Evolutionary conservation across 2,888 invertebrate species (phyloP).

Genomic region (Lasioglossum villosulum): DNA sequence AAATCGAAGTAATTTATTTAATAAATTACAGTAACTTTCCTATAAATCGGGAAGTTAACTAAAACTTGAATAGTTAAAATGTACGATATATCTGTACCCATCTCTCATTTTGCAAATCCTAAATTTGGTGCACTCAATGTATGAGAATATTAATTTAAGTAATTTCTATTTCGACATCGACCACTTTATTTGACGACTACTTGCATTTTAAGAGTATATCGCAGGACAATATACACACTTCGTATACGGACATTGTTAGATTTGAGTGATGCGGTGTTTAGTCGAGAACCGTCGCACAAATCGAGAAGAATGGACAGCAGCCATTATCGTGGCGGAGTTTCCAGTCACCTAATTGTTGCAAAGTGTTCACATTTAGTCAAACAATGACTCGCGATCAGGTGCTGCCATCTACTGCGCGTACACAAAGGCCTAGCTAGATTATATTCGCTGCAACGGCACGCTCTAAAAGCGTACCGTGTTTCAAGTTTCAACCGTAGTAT

Average conservation of each 20-base stretch:
- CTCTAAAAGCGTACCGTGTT: neutral
- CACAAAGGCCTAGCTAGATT: constrained; percentile 9
- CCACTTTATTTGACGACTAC: neutral
- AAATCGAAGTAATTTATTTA: neutral
- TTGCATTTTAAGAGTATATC: neutral
- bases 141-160: neutral
- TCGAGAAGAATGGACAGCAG: constrained; percentile 5
- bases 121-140: neutral
- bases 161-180: neutral
- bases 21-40: no score
- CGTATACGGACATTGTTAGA: neutral
- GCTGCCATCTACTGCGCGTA: neutral
- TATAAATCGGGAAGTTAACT: no score
- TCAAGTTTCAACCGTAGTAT: neutral
- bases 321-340: neutral
- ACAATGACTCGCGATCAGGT: neutral
- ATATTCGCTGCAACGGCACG: neutral
- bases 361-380: constrained; percentile 11
- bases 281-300: neutral
- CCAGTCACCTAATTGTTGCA: constrained; percentile 9
- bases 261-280: constrained; percentile 16
- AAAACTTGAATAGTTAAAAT: neutral
- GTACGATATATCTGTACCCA: neutral
- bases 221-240: neutral
- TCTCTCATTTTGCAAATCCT: neutral